Evolutionary conservation across 2,113 vertebrate species (phyloP).

Genomic region (Muntiacus muntjak): DNA sequence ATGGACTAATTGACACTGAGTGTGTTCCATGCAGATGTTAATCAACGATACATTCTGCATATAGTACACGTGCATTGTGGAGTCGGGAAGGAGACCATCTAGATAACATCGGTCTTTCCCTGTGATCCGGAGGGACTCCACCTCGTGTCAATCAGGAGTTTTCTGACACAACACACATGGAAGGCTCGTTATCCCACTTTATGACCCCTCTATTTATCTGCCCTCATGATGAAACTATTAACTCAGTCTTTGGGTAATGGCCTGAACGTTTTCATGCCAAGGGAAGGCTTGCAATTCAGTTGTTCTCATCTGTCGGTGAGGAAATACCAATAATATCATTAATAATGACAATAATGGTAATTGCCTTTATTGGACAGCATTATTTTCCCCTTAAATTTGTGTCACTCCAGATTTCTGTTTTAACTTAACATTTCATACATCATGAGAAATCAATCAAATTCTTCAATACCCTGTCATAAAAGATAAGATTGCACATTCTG

Average conservation of each 20-base stretch:
- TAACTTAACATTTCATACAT: background rate
- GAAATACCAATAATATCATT: background rate
- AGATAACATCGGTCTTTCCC: fast-evolving
- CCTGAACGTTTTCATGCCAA: background rate
- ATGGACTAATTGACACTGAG: too few relatives aligned
- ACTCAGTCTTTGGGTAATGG: background rate
- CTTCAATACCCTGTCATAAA: background rate
- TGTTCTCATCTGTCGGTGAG: background rate
- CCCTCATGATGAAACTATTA: background rate
- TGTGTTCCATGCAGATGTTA: background rate
- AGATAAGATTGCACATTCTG: fast-evolving
- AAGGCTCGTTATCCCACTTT: fast-evolving
- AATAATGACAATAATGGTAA: background rate
- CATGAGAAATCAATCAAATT: background rate
- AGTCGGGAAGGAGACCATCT: background rate
- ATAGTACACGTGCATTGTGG: fast-evolving
- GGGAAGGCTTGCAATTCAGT: background rate
- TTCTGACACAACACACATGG: fast-evolving
- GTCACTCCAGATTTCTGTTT: background rate
- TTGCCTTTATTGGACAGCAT: background rate
- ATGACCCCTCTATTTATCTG: background rate
- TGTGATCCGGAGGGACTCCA: fast-evolving
- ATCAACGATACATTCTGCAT: fast-evolving
- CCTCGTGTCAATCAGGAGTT: background rate
- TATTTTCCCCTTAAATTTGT: background rate